Evolutionary conservation across 2,888 invertebrate genomes (phyloP).

Genomic region (Agonopterix heracliana): DNA sequence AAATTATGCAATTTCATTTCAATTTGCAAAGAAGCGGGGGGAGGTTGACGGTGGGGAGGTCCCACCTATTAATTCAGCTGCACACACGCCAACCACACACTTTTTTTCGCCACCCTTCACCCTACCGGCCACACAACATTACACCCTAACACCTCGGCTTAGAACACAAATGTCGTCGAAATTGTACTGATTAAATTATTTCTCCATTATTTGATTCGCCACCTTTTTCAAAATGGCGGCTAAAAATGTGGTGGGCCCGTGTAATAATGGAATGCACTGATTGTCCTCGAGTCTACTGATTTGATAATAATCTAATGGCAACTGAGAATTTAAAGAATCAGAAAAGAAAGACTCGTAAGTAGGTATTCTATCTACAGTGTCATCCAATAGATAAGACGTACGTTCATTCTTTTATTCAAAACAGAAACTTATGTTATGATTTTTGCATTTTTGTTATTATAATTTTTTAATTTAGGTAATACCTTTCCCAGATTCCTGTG

Average conservation of each 20-base stretch:
- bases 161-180: constrained; percentile 33
- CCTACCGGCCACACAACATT: constrained; percentile 28
- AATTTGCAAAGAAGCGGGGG: constrained; percentile 46
- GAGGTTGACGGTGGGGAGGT: constrained; percentile 17
- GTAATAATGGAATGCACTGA: constrained; percentile 1
- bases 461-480: no score
- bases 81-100: constrained; percentile 56
- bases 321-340: neutral
- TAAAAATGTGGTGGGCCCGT: constrained; percentile 17
- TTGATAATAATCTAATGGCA: neutral
- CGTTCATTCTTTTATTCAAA: neutral
- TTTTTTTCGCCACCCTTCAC: constrained; percentile 54
- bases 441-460: neutral
- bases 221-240: constrained; percentile 73
- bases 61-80: constrained; percentile 48
- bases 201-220: constrained; percentile 72
- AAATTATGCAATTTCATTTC: constrained; percentile 72
- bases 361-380: neutral
- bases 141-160: constrained; percentile 40
- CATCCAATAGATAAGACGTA: neutral
- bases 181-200: constrained; percentile 63
- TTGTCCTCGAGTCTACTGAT: neutral
- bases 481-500: no score
- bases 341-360: neutral
- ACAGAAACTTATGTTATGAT: neutral